Evolutionary conservation across 2,888 invertebrate species (phyloP).

Genomic region (Lagria hirta): DNA sequence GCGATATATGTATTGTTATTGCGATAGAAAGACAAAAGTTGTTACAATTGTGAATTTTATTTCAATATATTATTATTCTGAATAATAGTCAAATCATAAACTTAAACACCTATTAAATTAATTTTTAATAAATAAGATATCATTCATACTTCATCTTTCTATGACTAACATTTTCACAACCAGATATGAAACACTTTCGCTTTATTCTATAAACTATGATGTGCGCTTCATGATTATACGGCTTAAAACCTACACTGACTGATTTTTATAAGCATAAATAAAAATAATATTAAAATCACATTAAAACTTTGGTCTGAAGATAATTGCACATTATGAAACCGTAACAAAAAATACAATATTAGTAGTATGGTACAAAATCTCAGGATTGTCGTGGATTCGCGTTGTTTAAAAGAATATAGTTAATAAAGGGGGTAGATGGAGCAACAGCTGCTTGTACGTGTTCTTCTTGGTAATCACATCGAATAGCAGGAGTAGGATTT

Average conservation of each 20-base stretch:
- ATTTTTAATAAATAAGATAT: constrained; percentile 13
- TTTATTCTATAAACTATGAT: constrained; percentile 11
- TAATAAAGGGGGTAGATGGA: constrained; percentile 41
- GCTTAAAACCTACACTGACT: constrained; percentile 32
- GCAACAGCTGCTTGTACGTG: constrained; percentile 32
- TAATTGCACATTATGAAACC: constrained; percentile 38
- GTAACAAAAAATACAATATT: constrained; percentile 18
- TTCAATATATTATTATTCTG: constrained; percentile 34
- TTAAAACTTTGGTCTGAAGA: constrained; percentile 45
- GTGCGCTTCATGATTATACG: constrained; percentile 23
- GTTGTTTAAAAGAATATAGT: constrained; percentile 42
- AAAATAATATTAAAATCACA: constrained; percentile 41
- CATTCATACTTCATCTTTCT: constrained; percentile 14
- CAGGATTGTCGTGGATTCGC: constrained; percentile 39
- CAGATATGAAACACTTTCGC: constrained; percentile 14
- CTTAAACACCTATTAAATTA: constrained; percentile 28
- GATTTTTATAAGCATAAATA: constrained; percentile 34
- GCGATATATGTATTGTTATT: constrained; percentile 1
- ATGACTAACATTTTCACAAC: constrained; percentile 17
- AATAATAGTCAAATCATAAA: constrained; percentile 29
- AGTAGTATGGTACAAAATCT: constrained; percentile 21
- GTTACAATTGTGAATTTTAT: constrained; percentile 20
- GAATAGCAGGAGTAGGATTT: constrained; percentile 25
- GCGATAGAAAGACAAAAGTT: constrained; percentile 1
- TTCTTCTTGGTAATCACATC: constrained; percentile 25